Conservation (phyloP, 2,888 invertebrate genomes). For the Syritta pipiens region DNA sequence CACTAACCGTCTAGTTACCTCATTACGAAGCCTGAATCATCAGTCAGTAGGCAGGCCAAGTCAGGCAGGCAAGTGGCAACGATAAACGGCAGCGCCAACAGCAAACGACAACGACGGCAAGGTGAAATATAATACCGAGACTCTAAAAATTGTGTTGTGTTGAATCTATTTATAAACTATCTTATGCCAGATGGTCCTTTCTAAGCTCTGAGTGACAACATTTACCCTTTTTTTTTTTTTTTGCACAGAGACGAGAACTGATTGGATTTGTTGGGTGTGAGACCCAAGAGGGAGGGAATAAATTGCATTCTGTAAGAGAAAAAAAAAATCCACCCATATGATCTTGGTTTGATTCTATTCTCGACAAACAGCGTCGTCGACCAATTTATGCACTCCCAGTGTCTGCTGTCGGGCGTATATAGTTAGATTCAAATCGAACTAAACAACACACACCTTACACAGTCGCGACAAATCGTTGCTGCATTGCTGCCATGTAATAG, state of each 20-base stretch:
- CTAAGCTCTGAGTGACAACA: slow-evolving; percentile 20
- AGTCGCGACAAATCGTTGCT: slow-evolving; percentile 67
- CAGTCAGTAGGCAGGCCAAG: too few species aligned
- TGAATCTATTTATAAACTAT: slow-evolving; percentile 38
- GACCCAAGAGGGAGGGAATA: slow-evolving; percentile 38
- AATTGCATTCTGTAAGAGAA: slow-evolving; percentile 4
- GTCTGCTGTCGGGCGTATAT: slow-evolving; percentile 15
- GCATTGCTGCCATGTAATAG: slow-evolving; percentile 62
- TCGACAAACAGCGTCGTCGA: slow-evolving; percentile 27
- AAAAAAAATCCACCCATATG: slow-evolving; percentile 6
- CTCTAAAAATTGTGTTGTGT: slow-evolving; percentile 15
- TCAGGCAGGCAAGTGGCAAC: too few species aligned
- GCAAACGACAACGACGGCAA: slow-evolving; percentile 16
- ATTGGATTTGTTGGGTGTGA: slow-evolving; percentile 12
- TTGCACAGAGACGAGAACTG: neutral
- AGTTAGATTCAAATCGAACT: slow-evolving; percentile 37
- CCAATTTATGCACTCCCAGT: slow-evolving; percentile 43
- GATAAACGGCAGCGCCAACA: neutral
- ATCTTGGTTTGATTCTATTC: slow-evolving; percentile 49
- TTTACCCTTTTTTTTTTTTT: slow-evolving; percentile 40
- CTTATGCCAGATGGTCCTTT: slow-evolving; percentile 35
- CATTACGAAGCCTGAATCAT: slow-evolving; percentile 39
- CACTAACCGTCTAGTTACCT: slow-evolving; percentile 38
- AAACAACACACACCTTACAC: slow-evolving; percentile 62
- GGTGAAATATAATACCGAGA: slow-evolving; percentile 55